These are phyloP conservation scores for Anguilla rostrata DNA, from an alignment of 2,113 vertebrate genomes.

Conservation along the genomic window DNA sequence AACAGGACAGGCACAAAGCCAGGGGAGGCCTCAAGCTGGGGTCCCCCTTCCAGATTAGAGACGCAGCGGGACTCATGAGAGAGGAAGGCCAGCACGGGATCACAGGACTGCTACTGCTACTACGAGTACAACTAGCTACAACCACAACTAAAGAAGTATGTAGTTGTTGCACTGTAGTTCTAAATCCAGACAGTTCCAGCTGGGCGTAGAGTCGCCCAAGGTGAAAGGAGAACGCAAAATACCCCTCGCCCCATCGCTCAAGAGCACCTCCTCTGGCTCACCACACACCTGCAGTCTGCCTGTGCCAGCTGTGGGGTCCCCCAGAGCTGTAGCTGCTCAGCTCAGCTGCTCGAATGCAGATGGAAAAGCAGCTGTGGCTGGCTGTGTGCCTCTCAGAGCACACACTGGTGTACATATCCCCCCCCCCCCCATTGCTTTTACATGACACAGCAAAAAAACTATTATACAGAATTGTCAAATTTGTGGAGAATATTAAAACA, in stretches of 20 bases:
- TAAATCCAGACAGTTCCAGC: neutral
- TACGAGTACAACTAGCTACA: no score
- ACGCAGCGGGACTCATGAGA: constrained; percentile 45
- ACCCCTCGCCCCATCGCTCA: no score
- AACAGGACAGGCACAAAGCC: constrained; percentile 50
- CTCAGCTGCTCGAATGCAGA: neutral
- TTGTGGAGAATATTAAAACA: neutral
- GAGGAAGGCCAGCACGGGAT: constrained; percentile 35
- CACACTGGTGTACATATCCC: no score
- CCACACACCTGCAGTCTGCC: neutral
- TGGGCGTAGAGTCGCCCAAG: neutral
- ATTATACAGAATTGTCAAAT: neutral
- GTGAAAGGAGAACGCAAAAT: neutral
- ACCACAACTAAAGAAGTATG: no score
- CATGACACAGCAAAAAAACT: no score
- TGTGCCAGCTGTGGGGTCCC: no score
- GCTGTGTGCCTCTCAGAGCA: neutral
- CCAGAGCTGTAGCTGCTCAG: neutral
- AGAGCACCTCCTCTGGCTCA: neutral
- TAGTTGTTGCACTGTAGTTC: no score
- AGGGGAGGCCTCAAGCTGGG: constrained; percentile 51
- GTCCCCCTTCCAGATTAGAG: constrained; percentile 66
- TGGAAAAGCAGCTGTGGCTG: neutral
- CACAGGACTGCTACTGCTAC: no score
- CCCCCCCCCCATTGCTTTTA: no score